Conservation (phyloP, 2,888 invertebrate species). For the Drosophila hamatofila region DNA sequence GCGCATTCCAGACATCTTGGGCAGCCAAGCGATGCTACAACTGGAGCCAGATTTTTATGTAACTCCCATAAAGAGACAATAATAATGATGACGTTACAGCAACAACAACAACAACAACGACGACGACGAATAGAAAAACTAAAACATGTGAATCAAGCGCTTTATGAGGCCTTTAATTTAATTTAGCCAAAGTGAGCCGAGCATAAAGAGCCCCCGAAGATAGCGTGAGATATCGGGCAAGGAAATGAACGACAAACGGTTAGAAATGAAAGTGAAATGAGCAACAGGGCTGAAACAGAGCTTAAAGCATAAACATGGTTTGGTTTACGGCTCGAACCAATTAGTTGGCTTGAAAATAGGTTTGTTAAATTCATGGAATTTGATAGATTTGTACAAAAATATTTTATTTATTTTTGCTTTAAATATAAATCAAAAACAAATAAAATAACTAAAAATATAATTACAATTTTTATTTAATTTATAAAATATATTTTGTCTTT, state of each 20-base stretch:
- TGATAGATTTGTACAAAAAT: no score
- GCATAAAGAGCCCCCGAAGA: constrained; percentile 32
- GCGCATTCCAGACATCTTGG: constrained; percentile 11
- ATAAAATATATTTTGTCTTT: no score
- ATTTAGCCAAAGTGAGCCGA: constrained; percentile 54
- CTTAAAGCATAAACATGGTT: background rate
- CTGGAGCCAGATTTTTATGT: constrained; percentile 57
- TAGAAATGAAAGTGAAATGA: constrained; percentile 54
- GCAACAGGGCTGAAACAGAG: constrained; percentile 6
- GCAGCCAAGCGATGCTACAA: constrained; percentile 49
- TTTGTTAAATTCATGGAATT: no score
- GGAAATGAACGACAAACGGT: constrained; percentile 53
- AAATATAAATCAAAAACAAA: no score
- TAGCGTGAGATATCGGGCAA: constrained; percentile 36
- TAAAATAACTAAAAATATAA: no score
- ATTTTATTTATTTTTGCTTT: no score
- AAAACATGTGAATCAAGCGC: constrained; percentile 37
- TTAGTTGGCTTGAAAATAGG: background rate
- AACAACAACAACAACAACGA: constrained; percentile 3
- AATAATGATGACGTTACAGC: constrained; percentile 27
- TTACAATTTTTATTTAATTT: no score
- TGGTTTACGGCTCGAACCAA: no score
- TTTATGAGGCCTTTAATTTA: constrained; percentile 64
- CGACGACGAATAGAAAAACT: background rate
- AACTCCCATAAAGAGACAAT: constrained; percentile 43